phyloP scores from a whole-genome alignment of 2,888 invertebrate genomes.

The Noctua janthe region DNA sequence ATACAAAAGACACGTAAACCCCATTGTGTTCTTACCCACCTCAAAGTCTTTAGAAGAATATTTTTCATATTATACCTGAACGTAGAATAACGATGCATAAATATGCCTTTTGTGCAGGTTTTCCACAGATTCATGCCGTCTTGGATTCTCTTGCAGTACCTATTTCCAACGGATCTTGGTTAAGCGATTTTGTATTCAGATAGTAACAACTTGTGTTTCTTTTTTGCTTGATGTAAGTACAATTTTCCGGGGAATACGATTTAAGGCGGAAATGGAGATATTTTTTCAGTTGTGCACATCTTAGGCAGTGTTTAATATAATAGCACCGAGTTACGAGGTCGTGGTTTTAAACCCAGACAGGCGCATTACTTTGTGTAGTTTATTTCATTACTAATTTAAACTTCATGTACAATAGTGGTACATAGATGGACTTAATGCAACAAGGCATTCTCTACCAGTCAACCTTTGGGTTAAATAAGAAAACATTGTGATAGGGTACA shows the following conservation, averaged over 20 bases:
- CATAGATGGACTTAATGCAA: no score
- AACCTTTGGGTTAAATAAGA: no score
- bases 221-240: conserved; percentile 4
- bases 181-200: conserved; percentile 30
- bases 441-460: no score
- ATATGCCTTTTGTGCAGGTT: conserved; percentile 18
- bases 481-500: no score
- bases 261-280: not conserved
- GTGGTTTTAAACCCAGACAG: no score
- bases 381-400: no score
- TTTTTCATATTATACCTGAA: conserved; percentile 13
- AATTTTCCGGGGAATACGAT: not conserved
- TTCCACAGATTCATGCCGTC: not conserved
- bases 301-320: not conserved
- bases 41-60: conserved; percentile 43
- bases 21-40: conserved; percentile 39
- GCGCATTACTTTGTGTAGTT: no score
- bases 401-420: no score
- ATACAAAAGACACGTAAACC: conserved; percentile 23
- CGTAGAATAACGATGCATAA: conserved; percentile 5
- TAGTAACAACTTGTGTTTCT: not conserved
- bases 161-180: conserved; percentile 19
- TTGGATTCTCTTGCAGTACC: not conserved
- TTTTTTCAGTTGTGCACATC: not conserved
- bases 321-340: no score